Evolutionary conservation across 2,113 vertebrate species (phyloP).

Genomic region (Cavia aperea): DNA sequence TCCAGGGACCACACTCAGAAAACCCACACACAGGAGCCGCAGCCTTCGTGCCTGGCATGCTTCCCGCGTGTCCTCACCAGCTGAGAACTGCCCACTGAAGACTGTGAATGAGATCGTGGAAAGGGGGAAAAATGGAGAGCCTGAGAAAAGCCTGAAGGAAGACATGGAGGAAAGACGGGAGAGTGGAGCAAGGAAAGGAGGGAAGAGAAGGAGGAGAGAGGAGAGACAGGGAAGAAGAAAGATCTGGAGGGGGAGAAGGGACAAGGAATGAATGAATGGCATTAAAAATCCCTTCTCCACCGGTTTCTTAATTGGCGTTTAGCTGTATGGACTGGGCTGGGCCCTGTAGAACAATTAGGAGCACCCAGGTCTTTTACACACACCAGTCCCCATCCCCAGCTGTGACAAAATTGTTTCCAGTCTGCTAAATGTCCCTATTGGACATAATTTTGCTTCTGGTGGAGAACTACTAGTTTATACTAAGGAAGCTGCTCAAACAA

Average conservation of each 20-base stretch:
- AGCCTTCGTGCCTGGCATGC: not conserved
- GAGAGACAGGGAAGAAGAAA: not conserved
- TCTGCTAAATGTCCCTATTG: not conserved
- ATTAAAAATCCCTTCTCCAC: not conserved
- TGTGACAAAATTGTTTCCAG: not conserved
- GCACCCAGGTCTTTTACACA: not conserved
- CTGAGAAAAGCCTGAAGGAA: not conserved
- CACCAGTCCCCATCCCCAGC: not conserved
- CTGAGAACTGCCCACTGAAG: not conserved
- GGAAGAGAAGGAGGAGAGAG: not conserved
- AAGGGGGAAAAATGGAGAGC: not conserved
- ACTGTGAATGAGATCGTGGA: not conserved
- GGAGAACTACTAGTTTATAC: not conserved
- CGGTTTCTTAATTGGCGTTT: not conserved
- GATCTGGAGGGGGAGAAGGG: too few species aligned
- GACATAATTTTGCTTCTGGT: not conserved
- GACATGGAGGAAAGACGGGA: accelerated
- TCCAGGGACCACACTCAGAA: not conserved
- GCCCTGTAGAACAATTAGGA: not conserved
- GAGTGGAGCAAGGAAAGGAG: accelerated
- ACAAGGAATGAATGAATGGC: not conserved
- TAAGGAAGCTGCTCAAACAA: not conserved
- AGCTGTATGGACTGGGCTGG: not conserved
- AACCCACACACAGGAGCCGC: not conserved
- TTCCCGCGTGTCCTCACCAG: not conserved